These are phyloP conservation scores for Lindbergichthys nudifrons DNA, from an alignment of 2,797 vertebrate species.

Conservation along the genomic window DNA sequence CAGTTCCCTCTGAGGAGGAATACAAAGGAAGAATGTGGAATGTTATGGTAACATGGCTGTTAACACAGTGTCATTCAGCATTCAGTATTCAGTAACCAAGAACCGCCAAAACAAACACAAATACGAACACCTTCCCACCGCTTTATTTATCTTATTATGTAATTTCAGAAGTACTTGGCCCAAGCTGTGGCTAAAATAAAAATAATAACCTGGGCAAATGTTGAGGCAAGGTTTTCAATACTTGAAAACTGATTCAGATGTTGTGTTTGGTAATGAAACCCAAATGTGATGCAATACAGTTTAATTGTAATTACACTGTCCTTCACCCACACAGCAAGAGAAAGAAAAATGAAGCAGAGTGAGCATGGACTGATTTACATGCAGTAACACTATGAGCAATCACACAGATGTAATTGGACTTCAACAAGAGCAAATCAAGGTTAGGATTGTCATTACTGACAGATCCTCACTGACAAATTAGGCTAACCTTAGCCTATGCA, in stretches of 20 bases:
- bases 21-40: slow-evolving; percentile 31
- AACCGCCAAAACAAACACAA: too few relatives aligned
- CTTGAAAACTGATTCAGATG: slow-evolving; percentile 14
- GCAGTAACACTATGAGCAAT: slow-evolving; percentile 73
- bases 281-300: slow-evolving; percentile 24
- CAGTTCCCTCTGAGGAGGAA: slow-evolving; percentile 30
- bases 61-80: slow-evolving; percentile 47
- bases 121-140: background rate
- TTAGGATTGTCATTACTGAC: slow-evolving; percentile 76
- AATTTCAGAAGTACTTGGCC: slow-evolving; percentile 40
- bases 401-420: slow-evolving; percentile 79
- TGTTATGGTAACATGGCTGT: slow-evolving; percentile 50
- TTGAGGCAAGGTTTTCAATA: background rate
- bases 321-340: slow-evolving; percentile 35
- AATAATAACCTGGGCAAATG: slow-evolving; percentile 21
- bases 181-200: slow-evolving; percentile 9
- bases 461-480: slow-evolving; percentile 68
- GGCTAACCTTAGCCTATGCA: slow-evolving; percentile 65
- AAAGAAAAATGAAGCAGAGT: slow-evolving; percentile 45
- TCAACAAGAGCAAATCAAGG: slow-evolving; percentile 75
- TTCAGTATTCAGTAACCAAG: slow-evolving; percentile 6
- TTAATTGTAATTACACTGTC: slow-evolving; percentile 49
- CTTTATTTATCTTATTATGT: slow-evolving; percentile 37
- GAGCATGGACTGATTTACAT: slow-evolving; percentile 67
- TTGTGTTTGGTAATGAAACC: slow-evolving; percentile 34